Conservation (phyloP, 2,888 invertebrate species). For the Troides oblongomaculatus region DNA sequence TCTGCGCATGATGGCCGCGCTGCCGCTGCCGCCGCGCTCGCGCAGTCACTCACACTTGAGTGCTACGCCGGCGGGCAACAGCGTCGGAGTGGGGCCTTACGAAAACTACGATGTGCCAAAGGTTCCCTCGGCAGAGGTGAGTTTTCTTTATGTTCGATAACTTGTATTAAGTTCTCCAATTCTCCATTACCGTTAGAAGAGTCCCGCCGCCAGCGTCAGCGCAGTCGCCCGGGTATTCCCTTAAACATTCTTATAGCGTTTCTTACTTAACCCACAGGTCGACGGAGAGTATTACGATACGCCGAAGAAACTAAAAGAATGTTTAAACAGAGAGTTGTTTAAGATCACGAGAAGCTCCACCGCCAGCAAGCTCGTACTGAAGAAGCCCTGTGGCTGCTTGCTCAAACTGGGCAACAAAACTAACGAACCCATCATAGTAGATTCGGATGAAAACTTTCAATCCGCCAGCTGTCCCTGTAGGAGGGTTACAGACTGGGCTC, state of each 20-base stretch:
- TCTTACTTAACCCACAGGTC: conserved; percentile 43
- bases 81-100: conserved; percentile 78
- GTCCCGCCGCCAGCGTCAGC: too few relatives aligned
- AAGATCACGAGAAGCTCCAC: conserved; percentile 74
- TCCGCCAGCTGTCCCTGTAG: conserved; percentile 78
- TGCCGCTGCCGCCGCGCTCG: conserved; percentile 46
- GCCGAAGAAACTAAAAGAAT: conserved; percentile 85
- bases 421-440: conserved; percentile 58
- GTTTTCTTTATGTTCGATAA: conserved; percentile 25
- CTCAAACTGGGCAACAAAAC: conserved; percentile 71
- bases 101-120: conserved; percentile 90
- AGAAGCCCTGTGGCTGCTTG: conserved; percentile 85
- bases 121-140: conserved; percentile 77
- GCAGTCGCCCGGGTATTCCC: not conserved
- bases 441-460: conserved; percentile 58
- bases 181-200: too few relatives aligned
- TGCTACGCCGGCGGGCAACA: conserved; percentile 44
- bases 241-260: not conserved
- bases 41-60: conserved; percentile 48
- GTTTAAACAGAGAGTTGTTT: conserved; percentile 77
- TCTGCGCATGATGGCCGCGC: conserved; percentile 56
- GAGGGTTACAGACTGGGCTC: conserved; percentile 84
- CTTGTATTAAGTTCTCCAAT: too few relatives aligned
- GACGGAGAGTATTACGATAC: conserved; percentile 86
- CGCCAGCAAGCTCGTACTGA: conserved; percentile 79